Conservation (phyloP, 2,113 vertebrate species). For the Jaculus jaculus region DNA sequence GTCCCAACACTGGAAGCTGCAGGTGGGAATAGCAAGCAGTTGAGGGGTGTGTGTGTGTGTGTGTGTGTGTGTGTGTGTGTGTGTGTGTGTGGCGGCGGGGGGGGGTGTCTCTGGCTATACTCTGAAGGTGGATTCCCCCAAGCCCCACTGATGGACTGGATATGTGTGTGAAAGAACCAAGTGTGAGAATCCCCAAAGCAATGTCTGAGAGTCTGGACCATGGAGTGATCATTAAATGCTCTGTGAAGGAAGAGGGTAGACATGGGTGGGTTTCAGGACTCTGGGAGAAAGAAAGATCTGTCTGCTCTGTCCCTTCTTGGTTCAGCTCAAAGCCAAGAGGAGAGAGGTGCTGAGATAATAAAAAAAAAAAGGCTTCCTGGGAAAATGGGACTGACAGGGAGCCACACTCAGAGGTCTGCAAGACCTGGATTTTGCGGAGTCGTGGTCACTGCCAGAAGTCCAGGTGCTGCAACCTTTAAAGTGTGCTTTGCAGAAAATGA, state of each 20-base stretch:
- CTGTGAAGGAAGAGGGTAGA: too few relatives aligned
- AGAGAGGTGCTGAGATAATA: not conserved
- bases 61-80: too few relatives aligned
- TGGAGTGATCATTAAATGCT: too few relatives aligned
- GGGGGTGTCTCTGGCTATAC: rapidly evolving
- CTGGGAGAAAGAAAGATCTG: not conserved
- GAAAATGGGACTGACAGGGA: not conserved
- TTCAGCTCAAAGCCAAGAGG: not conserved
- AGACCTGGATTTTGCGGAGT: not conserved
- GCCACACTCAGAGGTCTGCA: not conserved
- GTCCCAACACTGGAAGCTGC: rapidly evolving
- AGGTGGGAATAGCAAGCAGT: too few relatives aligned
- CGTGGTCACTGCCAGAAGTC: not conserved
- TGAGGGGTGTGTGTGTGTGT: too few relatives aligned
- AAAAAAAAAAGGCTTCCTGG: too few relatives aligned
- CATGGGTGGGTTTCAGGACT: too few relatives aligned
- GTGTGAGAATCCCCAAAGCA: too few relatives aligned
- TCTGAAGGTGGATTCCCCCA: not conserved
- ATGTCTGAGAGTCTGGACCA: too few relatives aligned
- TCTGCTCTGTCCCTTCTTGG: rapidly evolving
- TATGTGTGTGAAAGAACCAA: too few relatives aligned
- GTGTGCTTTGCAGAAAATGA: not conserved
- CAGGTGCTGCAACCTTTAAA: rapidly evolving
- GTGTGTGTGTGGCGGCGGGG: too few relatives aligned
- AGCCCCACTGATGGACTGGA: not conserved